Conservation (phyloP, 2,113 vertebrate genomes). For the Dermatemys mawii region DNA sequence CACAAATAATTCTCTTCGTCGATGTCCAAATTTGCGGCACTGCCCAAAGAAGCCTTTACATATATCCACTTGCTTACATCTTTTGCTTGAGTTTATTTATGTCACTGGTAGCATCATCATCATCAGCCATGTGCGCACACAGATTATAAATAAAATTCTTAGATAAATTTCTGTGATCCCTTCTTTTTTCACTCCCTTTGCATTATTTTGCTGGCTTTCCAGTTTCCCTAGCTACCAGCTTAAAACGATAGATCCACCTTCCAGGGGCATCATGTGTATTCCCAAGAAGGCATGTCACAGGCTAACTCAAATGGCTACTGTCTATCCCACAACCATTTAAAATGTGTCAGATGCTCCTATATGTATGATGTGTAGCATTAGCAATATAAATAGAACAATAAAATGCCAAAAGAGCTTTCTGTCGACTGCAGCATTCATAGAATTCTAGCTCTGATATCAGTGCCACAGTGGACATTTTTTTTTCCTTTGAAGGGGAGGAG, state of each 20-base stretch:
- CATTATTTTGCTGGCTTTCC: background rate
- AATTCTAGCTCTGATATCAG: background rate
- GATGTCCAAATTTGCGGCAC: constrained; percentile 72
- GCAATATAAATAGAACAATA: background rate
- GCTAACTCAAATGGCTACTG: background rate
- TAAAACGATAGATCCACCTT: background rate
- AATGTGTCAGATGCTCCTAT: background rate
- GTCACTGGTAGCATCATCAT: constrained; percentile 75
- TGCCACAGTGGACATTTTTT: background rate
- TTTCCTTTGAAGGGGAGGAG: background rate
- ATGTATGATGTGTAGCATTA: background rate
- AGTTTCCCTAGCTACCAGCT: background rate
- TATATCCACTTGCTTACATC: constrained; percentile 77
- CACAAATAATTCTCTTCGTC: constrained; percentile 78
- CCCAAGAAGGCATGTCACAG: background rate
- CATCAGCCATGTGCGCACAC: constrained; percentile 70
- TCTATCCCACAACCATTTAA: background rate
- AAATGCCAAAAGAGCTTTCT: background rate
- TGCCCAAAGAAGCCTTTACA: constrained; percentile 72
- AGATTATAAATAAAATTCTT: constrained; percentile 76
- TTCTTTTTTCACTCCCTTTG: constrained; percentile 21
- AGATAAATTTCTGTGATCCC: constrained; percentile 32
- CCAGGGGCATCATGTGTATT: background rate
- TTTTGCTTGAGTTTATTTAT: constrained; percentile 80
- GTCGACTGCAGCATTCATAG: background rate